These are phyloP conservation scores for Chrysotoxum bicinctum DNA, from an alignment of 2,888 invertebrate species.

Conservation along the genomic window DNA sequence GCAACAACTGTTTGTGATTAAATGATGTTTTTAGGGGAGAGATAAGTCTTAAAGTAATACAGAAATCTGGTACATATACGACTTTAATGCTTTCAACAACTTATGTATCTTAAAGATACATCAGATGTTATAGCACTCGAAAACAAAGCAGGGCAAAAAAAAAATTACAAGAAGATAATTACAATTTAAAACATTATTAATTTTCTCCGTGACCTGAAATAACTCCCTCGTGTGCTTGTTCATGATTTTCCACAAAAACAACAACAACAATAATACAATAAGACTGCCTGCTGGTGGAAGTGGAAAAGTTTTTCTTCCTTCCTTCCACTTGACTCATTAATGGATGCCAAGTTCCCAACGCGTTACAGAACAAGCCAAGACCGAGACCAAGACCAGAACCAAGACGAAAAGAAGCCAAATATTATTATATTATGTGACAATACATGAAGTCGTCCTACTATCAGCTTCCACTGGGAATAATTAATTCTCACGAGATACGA, in stretches of 20 bases:
- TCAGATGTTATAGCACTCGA: background rate
- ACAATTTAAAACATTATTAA: constrained; percentile 40
- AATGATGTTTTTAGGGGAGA: background rate
- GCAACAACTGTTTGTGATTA: constrained; percentile 3
- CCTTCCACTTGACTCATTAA: constrained; percentile 52
- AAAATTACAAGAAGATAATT: constrained; percentile 10
- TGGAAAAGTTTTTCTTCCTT: constrained; percentile 24
- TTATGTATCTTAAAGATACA: constrained; percentile 10
- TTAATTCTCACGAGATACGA: constrained; percentile 68
- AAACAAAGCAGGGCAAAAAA: background rate
- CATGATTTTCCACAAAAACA: constrained; percentile 11
- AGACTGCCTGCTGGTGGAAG: background rate
- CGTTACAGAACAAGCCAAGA: constrained; percentile 23
- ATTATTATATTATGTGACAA: constrained; percentile 30
- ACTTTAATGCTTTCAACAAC: constrained; percentile 25
- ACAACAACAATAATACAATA: background rate
- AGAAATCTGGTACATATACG: background rate
- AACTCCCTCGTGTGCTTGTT: constrained; percentile 20
- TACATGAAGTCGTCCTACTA: constrained; percentile 25
- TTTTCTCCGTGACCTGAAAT: constrained; percentile 29
- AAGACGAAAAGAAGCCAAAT: constrained; percentile 47
- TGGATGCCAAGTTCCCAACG: constrained; percentile 25
- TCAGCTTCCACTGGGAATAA: constrained; percentile 68
- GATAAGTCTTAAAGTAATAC: background rate
- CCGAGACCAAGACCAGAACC: no score